Conservation (phyloP, 1,140 invertebrate genomes). For the Pseudachorutes palmiensis region DNA sequence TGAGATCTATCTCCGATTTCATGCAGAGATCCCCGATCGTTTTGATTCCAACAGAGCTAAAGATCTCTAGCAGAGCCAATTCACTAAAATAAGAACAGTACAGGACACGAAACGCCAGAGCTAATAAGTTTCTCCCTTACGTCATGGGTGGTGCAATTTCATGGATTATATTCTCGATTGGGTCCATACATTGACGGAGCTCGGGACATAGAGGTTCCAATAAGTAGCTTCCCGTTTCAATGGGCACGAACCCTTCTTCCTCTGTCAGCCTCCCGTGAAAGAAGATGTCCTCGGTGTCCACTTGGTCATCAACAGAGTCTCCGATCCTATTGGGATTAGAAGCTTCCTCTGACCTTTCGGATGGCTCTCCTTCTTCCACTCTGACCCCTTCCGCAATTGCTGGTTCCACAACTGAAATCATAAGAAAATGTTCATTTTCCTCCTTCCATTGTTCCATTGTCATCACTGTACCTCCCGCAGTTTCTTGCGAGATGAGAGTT, state of each 20-base stretch:
- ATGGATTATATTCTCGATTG: background rate
- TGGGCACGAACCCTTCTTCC: background rate
- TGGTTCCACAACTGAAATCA: too few relatives aligned
- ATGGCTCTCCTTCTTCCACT: too few relatives aligned
- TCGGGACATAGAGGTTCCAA: background rate
- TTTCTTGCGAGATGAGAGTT: too few relatives aligned
- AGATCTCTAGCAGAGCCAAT: background rate
- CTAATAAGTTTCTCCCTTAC: background rate
- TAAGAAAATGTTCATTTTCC: too few relatives aligned
- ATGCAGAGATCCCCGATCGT: background rate
- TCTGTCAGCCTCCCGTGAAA: background rate
- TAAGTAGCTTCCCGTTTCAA: background rate
- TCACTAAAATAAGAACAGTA: background rate
- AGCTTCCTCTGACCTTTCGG: too few relatives aligned
- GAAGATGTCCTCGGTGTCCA: background rate
- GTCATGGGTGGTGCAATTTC: background rate
- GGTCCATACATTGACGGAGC: background rate
- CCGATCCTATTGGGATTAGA: too few relatives aligned
- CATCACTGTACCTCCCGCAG: too few relatives aligned
- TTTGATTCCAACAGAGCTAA: background rate
- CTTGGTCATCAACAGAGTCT: too few relatives aligned
- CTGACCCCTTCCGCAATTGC: too few relatives aligned
- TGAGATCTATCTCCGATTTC: background rate
- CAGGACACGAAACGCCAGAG: background rate
- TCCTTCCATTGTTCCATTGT: too few relatives aligned